Conservation (phyloP, 2,113 vertebrate species). For the Trematomus loennbergii region DNA sequence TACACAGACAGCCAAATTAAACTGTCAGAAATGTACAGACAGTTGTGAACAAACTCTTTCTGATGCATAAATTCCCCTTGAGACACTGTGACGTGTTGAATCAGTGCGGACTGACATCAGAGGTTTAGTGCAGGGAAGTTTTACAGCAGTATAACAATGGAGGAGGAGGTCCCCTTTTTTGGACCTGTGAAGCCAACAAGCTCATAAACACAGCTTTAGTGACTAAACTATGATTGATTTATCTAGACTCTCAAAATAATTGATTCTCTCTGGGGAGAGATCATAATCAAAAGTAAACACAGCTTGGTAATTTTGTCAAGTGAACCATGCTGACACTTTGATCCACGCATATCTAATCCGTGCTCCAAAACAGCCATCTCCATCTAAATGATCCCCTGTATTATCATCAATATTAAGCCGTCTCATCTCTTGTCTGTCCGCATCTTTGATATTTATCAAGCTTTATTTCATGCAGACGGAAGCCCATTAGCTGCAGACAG, state of each 20-base stretch:
- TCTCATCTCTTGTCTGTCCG: conserved; percentile 26
- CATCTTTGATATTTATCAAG: conserved; percentile 56
- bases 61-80: background rate
- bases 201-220: conserved; percentile 10
- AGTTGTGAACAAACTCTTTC: conserved; percentile 2
- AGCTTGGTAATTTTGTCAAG: conserved; percentile 41
- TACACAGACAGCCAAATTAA: conserved; percentile 21
- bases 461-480: conserved; percentile 49
- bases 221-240: conserved; percentile 39
- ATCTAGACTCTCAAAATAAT: conserved; percentile 19
- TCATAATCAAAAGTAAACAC: conserved; percentile 33
- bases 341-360: conserved; percentile 42
- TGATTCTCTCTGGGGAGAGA: conserved; percentile 21
- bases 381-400: conserved; percentile 30
- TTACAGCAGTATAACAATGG: background rate
- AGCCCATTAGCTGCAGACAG: conserved; percentile 53
- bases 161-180: background rate
- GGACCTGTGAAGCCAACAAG: background rate
- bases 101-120: conserved; percentile 4
- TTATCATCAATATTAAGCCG: conserved; percentile 54
- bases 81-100: background rate
- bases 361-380: conserved; percentile 23
- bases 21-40: conserved; percentile 20
- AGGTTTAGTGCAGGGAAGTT: conserved; percentile 9
- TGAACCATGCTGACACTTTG: conserved; percentile 50